Evolutionary conservation across 1,140 invertebrate genomes (phyloP), one percentile per base, ranked within the genome.

Genomic region (Drosophila albomicans): DNA sequence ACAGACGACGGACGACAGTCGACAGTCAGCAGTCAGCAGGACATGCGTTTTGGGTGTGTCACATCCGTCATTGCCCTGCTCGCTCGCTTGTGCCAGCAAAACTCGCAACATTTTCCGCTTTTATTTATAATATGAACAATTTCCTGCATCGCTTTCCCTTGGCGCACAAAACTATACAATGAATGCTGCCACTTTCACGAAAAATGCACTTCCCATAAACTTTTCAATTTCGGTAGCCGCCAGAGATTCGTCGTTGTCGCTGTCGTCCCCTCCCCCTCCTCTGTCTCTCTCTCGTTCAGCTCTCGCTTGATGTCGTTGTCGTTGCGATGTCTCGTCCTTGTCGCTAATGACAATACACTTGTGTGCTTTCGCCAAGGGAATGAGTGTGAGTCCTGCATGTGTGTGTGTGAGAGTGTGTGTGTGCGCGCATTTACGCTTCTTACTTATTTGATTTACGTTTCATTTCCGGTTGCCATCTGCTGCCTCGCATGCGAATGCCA

Each of bases 401-500:
- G 38, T 48, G 48, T 67, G 69, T 74, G 2, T 65, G 62, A 61
- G 72, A 52, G 73, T 67, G 70, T 72, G 67, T 45, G 63, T 16
- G 28, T 56, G 45, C 59, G 78, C 81, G 85, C 85, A 89, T 88
- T 88, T 88, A 70, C 85, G 86, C 85, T 89, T 71, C 79, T 85
- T 85, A 89, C 85, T 89, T 89, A 89, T 89, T 89, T 89, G 85
- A 89, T 89, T 89, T 90, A 89, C 86, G 86, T 89, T 90, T 89
- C 85, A 89, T 89, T 89, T 89, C 85, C 85, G 85, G 86, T 79
- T 89, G 85, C 85, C 85, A 89, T 89, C 84, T 89, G 85, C 85
- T 89, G 86, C 85, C 81, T 90, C 71, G 81, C 75, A 85, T 81
- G 61, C 81, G 81, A 89, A 81, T 89, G 54, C 82, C 57, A 78